These are phyloP conservation scores for Matsumurasca onukii DNA, from an alignment of 1,140 invertebrate species.

Conservation along the genomic window DNA sequence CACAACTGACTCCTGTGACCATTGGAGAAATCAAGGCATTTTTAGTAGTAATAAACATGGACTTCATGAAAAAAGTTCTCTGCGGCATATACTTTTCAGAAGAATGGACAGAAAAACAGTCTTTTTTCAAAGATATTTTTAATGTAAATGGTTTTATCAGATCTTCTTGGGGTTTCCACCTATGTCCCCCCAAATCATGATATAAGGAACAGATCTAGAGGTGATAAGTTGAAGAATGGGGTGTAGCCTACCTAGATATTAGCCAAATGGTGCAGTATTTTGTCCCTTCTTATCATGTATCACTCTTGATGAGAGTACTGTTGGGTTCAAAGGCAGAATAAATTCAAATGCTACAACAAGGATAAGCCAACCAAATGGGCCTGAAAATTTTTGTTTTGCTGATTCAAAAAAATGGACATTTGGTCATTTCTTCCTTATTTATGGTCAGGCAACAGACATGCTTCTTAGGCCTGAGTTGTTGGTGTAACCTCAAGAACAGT, in stretches of 20 bases:
- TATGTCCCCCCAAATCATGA: background rate
- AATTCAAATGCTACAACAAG: constrained; percentile 26
- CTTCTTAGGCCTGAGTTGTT: constrained; percentile 7
- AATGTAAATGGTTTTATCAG: constrained; percentile 20
- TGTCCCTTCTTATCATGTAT: constrained; percentile 8
- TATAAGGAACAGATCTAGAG: background rate
- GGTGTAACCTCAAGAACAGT: constrained; percentile 6
- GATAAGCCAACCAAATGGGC: constrained; percentile 28
- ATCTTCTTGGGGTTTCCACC: constrained; percentile 25
- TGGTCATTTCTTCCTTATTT: constrained; percentile 20
- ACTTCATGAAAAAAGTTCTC: constrained; percentile 3
- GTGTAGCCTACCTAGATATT: constrained; percentile 12
- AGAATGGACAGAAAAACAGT: constrained; percentile 7
- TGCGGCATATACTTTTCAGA: constrained; percentile 29
- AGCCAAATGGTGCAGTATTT: constrained; percentile 30
- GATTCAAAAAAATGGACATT: constrained; percentile 3
- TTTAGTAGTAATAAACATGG: constrained; percentile 26
- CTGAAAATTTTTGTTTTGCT: constrained; percentile 21
- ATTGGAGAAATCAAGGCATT: constrained; percentile 21
- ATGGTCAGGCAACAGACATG: constrained; percentile 1
- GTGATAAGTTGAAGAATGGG: constrained; percentile 27
- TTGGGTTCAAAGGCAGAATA: constrained; percentile 21
- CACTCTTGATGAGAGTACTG: constrained; percentile 25
- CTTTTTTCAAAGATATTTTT: constrained; percentile 29
- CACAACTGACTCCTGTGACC: background rate